Percentiles rank a stretch among this genome's conserved stretches.
Conservation (phyloP, 2,113 vertebrate species). For the Neofelis nebulosa region DNA sequence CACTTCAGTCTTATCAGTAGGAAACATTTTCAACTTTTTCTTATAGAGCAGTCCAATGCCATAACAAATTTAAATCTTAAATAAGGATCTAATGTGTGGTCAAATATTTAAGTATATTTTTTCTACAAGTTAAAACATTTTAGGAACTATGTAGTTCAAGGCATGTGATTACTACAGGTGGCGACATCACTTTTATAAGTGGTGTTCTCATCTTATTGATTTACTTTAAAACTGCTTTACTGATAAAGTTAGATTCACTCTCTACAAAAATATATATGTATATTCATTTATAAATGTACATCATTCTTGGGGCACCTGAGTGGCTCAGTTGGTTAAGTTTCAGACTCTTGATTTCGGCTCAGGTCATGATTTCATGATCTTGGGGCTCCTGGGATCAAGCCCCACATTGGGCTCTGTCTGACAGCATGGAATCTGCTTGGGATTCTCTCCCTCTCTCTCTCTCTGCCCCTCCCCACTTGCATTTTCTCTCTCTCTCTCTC, state of each 20-base stretch:
- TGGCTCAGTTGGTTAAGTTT: too few species aligned
- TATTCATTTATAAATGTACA: background rate
- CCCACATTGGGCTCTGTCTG: too few species aligned
- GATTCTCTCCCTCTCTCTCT: too few species aligned
- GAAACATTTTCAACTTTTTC: background rate
- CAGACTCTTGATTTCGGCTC: too few species aligned
- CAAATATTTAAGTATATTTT: background rate
- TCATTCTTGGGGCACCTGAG: too few species aligned
- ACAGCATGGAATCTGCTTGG: too few species aligned
- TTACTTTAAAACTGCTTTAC: background rate
- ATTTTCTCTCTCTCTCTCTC: too few species aligned
- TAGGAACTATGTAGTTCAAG: background rate
- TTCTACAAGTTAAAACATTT: background rate
- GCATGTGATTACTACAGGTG: background rate
- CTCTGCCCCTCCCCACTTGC: too few species aligned
- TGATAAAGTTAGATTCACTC: background rate
- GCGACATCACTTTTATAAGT: background rate
- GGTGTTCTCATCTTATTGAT: background rate
- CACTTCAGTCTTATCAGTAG: background rate
- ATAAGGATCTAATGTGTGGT: background rate
- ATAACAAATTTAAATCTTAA: background rate
- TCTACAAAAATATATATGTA: background rate
- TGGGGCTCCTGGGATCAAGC: too few species aligned
- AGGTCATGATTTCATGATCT: too few species aligned
- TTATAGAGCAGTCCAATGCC: background rate